Evolutionary conservation across 2,113 vertebrate genomes (phyloP).

Genomic region (Pica pica): DNA sequence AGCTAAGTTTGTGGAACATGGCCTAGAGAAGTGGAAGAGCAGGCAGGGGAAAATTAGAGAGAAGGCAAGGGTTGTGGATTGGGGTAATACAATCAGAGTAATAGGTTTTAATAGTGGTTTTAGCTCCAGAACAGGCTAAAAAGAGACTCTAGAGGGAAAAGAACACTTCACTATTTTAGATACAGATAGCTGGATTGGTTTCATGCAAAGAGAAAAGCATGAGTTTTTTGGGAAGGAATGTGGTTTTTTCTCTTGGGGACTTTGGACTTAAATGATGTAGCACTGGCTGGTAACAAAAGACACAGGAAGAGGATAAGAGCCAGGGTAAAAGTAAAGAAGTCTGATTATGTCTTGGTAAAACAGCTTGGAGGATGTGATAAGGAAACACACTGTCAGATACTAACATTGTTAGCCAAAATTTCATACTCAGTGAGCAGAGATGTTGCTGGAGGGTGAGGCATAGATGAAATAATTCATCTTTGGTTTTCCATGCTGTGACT

Average conservation of each 20-base stretch:
- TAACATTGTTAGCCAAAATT: not conserved
- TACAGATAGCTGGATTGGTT: not conserved
- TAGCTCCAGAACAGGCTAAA: not conserved
- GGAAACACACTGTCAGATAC: not conserved
- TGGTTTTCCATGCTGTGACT: not conserved
- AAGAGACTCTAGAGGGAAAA: not conserved
- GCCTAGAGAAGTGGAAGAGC: not conserved
- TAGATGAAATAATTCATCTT: not conserved
- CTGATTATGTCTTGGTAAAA: not conserved
- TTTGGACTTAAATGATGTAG: not conserved
- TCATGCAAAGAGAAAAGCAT: not conserved
- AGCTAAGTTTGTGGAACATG: not conserved
- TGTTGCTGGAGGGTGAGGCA: not conserved
- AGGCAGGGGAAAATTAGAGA: not conserved
- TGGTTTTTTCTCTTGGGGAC: not conserved
- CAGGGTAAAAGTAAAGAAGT: not conserved
- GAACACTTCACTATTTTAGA: not conserved
- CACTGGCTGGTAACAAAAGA: not conserved
- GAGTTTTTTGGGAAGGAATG: not conserved
- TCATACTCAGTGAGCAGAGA: not conserved
- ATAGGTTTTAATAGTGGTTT: not conserved
- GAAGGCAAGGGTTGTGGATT: not conserved
- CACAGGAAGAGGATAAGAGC: not conserved
- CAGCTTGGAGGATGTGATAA: not conserved
- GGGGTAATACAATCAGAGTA: not conserved